Conservation (phyloP, 2,113 vertebrate genomes). For the Melanostigma gelatinosum region DNA sequence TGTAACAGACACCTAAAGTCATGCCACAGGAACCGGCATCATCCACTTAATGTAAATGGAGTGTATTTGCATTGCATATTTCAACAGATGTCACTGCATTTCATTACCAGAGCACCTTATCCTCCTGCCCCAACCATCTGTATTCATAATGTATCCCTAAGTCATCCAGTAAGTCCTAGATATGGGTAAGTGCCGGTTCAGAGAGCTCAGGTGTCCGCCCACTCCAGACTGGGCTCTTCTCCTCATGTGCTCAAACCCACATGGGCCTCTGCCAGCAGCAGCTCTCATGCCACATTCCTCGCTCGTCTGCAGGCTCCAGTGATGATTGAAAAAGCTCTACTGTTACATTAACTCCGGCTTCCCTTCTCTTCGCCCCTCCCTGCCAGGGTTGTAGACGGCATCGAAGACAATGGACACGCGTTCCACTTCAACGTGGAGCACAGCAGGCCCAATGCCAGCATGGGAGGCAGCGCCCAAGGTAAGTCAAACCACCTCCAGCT, state of each 20-base stretch:
- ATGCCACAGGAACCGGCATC: constrained; percentile 30
- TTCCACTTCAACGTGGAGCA: constrained; percentile 87
- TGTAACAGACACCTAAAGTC: constrained; percentile 39
- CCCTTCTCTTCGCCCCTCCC: constrained; percentile 37
- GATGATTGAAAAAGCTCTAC: constrained; percentile 74
- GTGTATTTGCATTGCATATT: constrained; percentile 65
- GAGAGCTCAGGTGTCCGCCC: constrained; percentile 65
- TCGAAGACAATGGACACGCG: constrained; percentile 87
- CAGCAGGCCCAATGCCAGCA: constrained; percentile 47
- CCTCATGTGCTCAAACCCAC: constrained; percentile 52
- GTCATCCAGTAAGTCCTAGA: constrained; percentile 58
- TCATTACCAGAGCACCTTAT: constrained; percentile 58
- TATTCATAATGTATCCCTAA: constrained; percentile 73
- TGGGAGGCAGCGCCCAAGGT: constrained; percentile 66
- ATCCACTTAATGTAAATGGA: constrained; percentile 44
- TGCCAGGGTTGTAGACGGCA: constrained; percentile 92
- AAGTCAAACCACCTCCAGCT: constrained; percentile 61
- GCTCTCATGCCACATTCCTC: constrained; percentile 63
- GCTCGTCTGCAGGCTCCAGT: constrained; percentile 40
- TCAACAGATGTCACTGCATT: constrained; percentile 66
- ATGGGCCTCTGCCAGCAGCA: constrained; percentile 63
- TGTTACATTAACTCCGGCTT: constrained; percentile 68
- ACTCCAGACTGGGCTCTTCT: constrained; percentile 53
- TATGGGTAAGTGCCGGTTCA: constrained; percentile 61
- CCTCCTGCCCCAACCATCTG: constrained; percentile 50